Percentiles rank a stretch among this genome's conserved stretches.
Evolutionary conservation across 1,140 invertebrate species (phyloP).

Genomic region (Stegodyphus mimosarum): DNA sequence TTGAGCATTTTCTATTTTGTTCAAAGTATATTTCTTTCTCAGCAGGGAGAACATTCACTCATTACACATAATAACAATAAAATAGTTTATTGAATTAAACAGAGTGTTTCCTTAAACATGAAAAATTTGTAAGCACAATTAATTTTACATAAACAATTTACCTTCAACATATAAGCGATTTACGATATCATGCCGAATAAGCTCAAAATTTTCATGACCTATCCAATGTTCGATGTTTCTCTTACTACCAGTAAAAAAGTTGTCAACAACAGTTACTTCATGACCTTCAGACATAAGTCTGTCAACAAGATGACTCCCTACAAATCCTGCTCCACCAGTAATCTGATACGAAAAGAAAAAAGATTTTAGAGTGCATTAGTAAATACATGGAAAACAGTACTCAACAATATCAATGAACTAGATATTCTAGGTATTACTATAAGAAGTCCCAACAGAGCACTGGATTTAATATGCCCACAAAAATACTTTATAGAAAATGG

Average conservation of each 20-base stretch:
- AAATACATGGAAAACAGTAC: neutral
- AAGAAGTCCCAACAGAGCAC: neutral
- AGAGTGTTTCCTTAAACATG: no score
- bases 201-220: conserved; percentile 98
- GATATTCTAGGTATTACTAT: conserved; percentile 1
- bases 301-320: conserved; percentile 98
- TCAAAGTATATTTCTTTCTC: no score
- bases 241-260: conserved; percentile 98
- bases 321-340: conserved; percentile 98
- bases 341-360: conserved; percentile 69
- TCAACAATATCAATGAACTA: conserved; percentile 1
- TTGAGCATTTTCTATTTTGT: no score
- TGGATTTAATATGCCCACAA: neutral
- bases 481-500: no score
- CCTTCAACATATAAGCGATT: conserved; percentile 95
- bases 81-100: no score
- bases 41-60: no score
- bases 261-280: conserved; percentile 98
- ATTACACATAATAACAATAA: no score
- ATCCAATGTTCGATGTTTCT: conserved; percentile 99
- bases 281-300: conserved; percentile 95
- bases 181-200: conserved; percentile 99
- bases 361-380: neutral
- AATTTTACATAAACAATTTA: neutral
- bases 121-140: no score